Percentiles rank a stretch among this genome's conserved stretches.
These are phyloP conservation scores for Brachyopa scutellaris DNA, from an alignment of 2,888 invertebrate genomes.

Conservation along the genomic window DNA sequence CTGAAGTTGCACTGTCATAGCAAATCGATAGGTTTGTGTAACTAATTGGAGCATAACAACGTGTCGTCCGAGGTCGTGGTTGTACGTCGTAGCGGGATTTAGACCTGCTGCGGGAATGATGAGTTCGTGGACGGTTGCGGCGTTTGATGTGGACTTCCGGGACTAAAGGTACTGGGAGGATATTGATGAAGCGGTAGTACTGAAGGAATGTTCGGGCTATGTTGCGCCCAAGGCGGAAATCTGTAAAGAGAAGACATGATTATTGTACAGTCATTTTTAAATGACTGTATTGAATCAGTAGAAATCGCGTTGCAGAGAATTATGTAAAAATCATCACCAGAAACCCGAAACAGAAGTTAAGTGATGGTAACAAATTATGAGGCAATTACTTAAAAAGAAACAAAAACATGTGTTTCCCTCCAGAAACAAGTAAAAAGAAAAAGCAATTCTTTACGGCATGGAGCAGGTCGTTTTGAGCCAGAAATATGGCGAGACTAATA, in stretches of 20 bases:
- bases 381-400: too few relatives aligned
- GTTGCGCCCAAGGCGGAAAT: slow-evolving; percentile 90
- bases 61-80: slow-evolving; percentile 82
- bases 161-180: slow-evolving; percentile 83
- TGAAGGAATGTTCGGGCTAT: slow-evolving; percentile 89
- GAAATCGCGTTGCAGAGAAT: too few relatives aligned
- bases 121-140: slow-evolving; percentile 79
- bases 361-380: too few relatives aligned
- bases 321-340: too few relatives aligned
- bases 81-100: slow-evolving; percentile 81
- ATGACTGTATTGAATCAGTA: too few relatives aligned
- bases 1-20: slow-evolving; percentile 83
- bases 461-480: too few relatives aligned
- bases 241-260: slow-evolving; percentile 82
- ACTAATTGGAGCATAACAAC: slow-evolving; percentile 83
- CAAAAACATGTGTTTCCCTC: too few relatives aligned
- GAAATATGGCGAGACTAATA: too few relatives aligned
- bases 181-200: slow-evolving; percentile 90
- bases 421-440: too few relatives aligned
- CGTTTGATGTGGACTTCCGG: slow-evolving; percentile 80
- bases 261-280: too few relatives aligned
- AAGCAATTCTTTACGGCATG: too few relatives aligned
- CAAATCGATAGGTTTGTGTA: slow-evolving; percentile 83
- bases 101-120: slow-evolving; percentile 80
- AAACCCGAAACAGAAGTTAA: too few relatives aligned